These are phyloP conservation scores for Ypsolopha scabrella DNA, from an alignment of 2,888 invertebrate genomes.

Conservation along the genomic window DNA sequence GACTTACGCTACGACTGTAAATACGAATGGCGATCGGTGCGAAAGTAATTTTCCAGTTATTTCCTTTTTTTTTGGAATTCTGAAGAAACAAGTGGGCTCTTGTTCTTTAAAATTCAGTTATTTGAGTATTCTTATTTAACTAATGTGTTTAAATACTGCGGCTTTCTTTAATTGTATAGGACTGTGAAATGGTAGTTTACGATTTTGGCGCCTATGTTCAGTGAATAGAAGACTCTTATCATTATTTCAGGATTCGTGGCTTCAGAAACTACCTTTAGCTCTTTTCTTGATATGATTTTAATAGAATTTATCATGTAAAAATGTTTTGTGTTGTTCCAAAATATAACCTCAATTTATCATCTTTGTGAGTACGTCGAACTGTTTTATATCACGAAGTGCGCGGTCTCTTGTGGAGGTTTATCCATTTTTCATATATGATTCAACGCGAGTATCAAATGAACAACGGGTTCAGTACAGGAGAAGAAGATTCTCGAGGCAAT, in stretches of 20 bases:
- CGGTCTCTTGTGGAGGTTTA: slow-evolving; percentile 36
- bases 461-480: slow-evolving; percentile 93
- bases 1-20: too few relatives aligned
- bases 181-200: slow-evolving; percentile 29
- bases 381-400: slow-evolving; percentile 40
- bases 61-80: slow-evolving; percentile 1
- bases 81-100: neutral
- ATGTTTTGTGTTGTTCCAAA: slow-evolving; percentile 45
- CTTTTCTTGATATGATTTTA: slow-evolving; percentile 28
- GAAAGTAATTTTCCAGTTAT: slow-evolving; percentile 5
- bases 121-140: neutral
- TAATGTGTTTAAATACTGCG: neutral
- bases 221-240: slow-evolving; percentile 30
- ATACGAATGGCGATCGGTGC: slow-evolving; percentile 12
- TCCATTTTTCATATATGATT: slow-evolving; percentile 65
- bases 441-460: slow-evolving; percentile 73
- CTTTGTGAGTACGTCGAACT: slow-evolving; percentile 57
- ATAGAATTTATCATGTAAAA: slow-evolving; percentile 28
- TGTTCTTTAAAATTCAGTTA: neutral
- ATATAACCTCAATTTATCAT: slow-evolving; percentile 55
- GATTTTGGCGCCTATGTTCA: slow-evolving; percentile 36
- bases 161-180: slow-evolving; percentile 4
- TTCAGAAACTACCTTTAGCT: slow-evolving; percentile 18
- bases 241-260: slow-evolving; percentile 17
- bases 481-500: slow-evolving; percentile 90